Evolutionary conservation across 2,797 vertebrate species (phyloP).

Genomic region (Tragelaphus eurycerus): DNA sequence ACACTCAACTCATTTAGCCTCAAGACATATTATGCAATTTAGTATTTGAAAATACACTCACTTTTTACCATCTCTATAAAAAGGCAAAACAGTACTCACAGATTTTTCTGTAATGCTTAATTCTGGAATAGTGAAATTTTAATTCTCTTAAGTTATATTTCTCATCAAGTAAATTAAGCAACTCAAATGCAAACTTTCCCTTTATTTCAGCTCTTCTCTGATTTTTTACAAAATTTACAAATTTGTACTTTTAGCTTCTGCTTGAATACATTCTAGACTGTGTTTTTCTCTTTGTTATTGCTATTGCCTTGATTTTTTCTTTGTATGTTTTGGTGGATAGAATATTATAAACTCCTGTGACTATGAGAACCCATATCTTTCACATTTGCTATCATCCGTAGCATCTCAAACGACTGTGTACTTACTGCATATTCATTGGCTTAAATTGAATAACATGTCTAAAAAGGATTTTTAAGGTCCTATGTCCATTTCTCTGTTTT

Average conservation of each 20-base stretch:
- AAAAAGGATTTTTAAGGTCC: not conserved
- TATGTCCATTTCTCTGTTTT: not conserved
- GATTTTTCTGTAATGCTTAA: not conserved
- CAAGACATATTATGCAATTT: not conserved
- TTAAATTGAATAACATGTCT: constrained; percentile 10
- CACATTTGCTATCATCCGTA: not conserved
- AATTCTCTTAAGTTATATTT: not conserved
- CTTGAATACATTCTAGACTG: not conserved
- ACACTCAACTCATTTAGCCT: not conserved
- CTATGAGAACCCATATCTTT: not conserved
- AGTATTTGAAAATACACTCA: not conserved
- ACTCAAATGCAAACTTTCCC: not conserved
- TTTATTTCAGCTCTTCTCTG: not conserved
- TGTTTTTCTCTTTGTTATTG: not conserved
- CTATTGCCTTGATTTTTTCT: not conserved
- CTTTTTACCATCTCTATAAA: not conserved
- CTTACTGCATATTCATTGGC: not conserved
- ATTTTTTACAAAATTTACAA: not conserved
- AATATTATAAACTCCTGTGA: not conserved
- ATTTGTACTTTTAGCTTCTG: not conserved
- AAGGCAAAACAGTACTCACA: not conserved
- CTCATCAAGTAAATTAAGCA: not conserved
- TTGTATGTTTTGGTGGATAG: not conserved
- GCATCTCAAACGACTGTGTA: not conserved
- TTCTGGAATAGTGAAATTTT: constrained; percentile 31